Evolutionary conservation across 1,140 invertebrate species (phyloP), one percentile per base, ranked within the genome.

Genomic region (Gryllus bimaculatus): DNA sequence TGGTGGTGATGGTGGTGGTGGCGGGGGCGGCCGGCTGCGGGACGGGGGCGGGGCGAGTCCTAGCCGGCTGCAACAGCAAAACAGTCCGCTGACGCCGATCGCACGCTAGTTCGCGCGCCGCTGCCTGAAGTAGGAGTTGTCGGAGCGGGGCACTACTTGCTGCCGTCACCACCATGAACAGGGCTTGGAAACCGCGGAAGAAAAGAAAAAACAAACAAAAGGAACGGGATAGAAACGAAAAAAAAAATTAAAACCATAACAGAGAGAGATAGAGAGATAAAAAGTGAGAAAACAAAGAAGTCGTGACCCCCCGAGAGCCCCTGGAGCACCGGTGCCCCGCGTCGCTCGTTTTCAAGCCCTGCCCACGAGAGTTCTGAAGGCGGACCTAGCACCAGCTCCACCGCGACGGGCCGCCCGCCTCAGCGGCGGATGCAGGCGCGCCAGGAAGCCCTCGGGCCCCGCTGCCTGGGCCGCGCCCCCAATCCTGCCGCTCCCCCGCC

Each of bases 181-280:
- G 54, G 54, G 54, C 54, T 66, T 66, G 54, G 54, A 66, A 66
- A 66, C 54, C 54, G 74, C 10, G 74, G 74, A 75, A 20, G n/a
- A n/a, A 75, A 18, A 75, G 74, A 21, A 75, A 74, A 8, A 10
- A 75, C 10, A 39, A 75, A 0, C n/a, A 8, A 39, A 20, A 75
- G 20, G 26, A 75, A 8, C 12, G 12, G 26, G 26, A 3, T 20
- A 75, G 26, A 39, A 21, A 18, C 8, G 74, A 20, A 75, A 20
- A 75, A 75, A 75, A 7, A 21, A 75, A 5, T n/a, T 5, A 75
- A 75, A 10, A 75, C 54, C 0, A 20, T 5, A 20, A 75, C n/a
- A 75, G 74, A 15, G n/a, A 75, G 74, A 15, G 26, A 21, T 5
- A 75, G 74, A 75, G 20, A 75, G 74, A 75, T 10, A 8, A 20